These are phyloP conservation scores for Machimus atricapillus DNA, from an alignment of 2,888 invertebrate species.

Conservation along the genomic window DNA sequence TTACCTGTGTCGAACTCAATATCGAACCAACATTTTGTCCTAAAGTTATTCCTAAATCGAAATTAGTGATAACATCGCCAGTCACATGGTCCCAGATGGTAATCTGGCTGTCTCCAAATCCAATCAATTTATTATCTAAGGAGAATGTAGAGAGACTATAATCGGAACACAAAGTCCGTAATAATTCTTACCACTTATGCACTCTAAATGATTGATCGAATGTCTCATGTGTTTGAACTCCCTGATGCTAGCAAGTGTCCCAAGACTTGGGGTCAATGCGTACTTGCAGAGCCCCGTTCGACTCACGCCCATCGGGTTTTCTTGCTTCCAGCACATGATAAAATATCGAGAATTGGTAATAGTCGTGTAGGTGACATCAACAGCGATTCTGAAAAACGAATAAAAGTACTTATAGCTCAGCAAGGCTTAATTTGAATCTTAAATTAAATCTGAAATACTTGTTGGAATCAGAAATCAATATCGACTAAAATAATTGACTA, in stretches of 20 bases:
- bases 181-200: conserved; percentile 52
- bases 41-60: conserved; percentile 56
- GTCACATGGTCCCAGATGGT: conserved; percentile 62
- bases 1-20: conserved; percentile 10
- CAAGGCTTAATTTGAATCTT: neutral
- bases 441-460: no score
- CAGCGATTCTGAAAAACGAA: conserved; percentile 50
- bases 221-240: conserved; percentile 59
- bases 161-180: neutral
- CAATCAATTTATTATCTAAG: conserved; percentile 58
- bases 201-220: conserved; percentile 56
- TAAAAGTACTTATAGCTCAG: neutral
- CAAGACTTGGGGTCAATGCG: conserved; percentile 58
- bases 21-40: conserved; percentile 55
- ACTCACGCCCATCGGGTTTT: conserved; percentile 53
- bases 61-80: conserved; percentile 59
- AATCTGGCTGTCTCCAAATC: conserved; percentile 57
- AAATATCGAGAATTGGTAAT: conserved; percentile 60
- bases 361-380: conserved; percentile 56
- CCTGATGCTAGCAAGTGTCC: conserved; percentile 60
- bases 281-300: conserved; percentile 60
- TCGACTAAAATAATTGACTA: neutral
- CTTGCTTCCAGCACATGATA: conserved; percentile 60
- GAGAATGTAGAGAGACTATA: neutral
- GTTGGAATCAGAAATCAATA: no score